These are phyloP conservation scores for Tonatia bakeri DNA, from an alignment of 2,113 vertebrate genomes.

Conservation along the genomic window DNA sequence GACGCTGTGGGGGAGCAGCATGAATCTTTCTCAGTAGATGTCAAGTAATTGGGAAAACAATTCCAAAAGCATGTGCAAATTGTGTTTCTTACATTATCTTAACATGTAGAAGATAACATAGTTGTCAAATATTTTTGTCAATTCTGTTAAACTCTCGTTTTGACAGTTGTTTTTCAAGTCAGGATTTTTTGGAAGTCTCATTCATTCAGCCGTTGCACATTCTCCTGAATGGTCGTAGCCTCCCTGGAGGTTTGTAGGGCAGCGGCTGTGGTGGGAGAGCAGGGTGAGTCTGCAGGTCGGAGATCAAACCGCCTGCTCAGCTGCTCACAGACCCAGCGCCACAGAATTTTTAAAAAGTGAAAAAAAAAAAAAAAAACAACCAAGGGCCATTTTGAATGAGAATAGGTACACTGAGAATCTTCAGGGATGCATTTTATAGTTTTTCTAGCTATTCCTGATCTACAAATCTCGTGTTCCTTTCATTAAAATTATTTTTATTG, in stretches of 20 bases:
- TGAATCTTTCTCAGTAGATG: background rate
- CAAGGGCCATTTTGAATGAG: background rate
- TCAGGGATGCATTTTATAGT: background rate
- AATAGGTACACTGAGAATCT: background rate
- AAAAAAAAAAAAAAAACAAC: background rate
- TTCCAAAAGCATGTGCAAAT: background rate
- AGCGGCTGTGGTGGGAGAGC: background rate
- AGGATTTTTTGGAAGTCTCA: background rate
- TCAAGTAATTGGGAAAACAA: slow-evolving; percentile 17
- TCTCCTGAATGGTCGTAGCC: background rate
- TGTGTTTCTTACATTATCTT: background rate
- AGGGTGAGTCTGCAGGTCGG: background rate
- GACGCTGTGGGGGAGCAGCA: background rate
- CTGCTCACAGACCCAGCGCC: background rate
- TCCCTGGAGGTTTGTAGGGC: background rate
- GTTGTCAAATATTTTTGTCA: background rate
- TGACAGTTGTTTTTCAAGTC: background rate
- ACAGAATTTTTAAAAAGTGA: background rate
- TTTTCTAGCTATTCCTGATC: background rate
- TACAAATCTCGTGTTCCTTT: background rate
- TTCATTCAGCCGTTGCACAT: background rate
- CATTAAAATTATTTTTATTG: background rate
- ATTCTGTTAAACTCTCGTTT: background rate
- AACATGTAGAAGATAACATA: background rate
- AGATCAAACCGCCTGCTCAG: background rate